phyloP scores from a whole-genome alignment of 37 sponge, comb jelly and placozoan species.

The Axinella damicornis region DNA sequence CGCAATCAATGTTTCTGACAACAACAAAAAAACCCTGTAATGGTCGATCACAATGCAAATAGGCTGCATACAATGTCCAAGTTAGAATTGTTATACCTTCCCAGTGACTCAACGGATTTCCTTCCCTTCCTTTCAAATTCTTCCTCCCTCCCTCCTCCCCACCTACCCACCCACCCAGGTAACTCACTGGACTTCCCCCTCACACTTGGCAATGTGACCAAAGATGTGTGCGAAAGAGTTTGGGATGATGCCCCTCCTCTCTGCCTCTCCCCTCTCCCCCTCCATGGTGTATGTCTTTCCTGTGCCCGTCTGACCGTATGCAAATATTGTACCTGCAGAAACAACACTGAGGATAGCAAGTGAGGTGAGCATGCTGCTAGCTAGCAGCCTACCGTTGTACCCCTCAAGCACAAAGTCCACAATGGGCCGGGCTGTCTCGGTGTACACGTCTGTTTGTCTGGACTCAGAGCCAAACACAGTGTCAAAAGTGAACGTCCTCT shows the following conservation, averaged over 20 bases:
- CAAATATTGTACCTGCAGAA: slow-evolving; percentile 94
- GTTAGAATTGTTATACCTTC: too few species aligned
- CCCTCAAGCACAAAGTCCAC: slow-evolving; percentile 97
- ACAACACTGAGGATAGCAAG: background rate
- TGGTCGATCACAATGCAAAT: too few species aligned
- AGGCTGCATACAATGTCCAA: too few species aligned
- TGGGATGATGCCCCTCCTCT: slow-evolving; percentile 94
- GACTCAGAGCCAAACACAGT: slow-evolving; percentile 90
- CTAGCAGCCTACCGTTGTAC: slow-evolving; percentile 83
- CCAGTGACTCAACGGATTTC: too few species aligned
- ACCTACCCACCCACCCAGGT: too few species aligned
- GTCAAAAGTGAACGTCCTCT: slow-evolving; percentile 86
- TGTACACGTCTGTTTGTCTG: slow-evolving; percentile 92
- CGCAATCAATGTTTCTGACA: too few species aligned
- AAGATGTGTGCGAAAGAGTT: slow-evolving; percentile 97
- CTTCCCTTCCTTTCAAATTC: too few species aligned
- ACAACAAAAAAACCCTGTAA: too few species aligned
- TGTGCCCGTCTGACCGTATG: slow-evolving; percentile 99
- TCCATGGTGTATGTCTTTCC: slow-evolving; percentile 99
- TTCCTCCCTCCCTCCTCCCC: too few species aligned
- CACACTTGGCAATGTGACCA: slow-evolving; percentile 84
- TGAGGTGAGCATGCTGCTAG: background rate
- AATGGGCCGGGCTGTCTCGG: slow-evolving; percentile 88
- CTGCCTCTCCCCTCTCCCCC: slow-evolving; percentile 79
- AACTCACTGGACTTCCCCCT: slow-evolving; percentile 69